Evolutionary conservation across 2,797 vertebrate species (phyloP), one percentile per base, ranked within the genome.

Genomic region (Tarsius wallacei): DNA sequence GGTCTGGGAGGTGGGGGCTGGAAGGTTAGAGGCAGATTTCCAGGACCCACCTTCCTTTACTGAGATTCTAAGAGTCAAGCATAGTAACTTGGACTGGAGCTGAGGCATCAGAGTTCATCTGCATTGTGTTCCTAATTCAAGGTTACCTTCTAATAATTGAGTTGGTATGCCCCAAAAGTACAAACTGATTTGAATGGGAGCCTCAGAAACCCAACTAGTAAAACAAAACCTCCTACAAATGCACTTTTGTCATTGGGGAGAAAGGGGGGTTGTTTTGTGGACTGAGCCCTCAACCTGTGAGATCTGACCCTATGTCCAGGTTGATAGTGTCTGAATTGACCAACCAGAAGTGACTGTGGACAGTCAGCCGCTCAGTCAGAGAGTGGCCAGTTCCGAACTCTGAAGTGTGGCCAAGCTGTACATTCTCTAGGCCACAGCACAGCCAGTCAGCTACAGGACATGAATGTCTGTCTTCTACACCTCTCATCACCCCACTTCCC

Each of bases 131-230:
- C 90, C 90, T 83, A 94, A 86, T 76, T 77, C 49, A 64, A 85
- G 49, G 14, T 78, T 87, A 93, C 36, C 14, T 80, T 83, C 76
- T 74, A 94, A 87, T 74, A 80, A 83, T 26, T 84, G 55, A 94
- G 28, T 66, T 33, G 4, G 2, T 21, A 80, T 19, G 13, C 59
- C 93, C 4, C 73, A 83, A 94, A 88, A 66, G 51, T 61, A 0
- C 26, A 89, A 63, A 77, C 0, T 51, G 15, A 80, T 83, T 83
- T 93, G 59, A 93, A 57, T 10, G 42, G 26, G 55, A 87, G 31
- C 47, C 33, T 87, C 53, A 83, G 73, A 95, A 96, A 92, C n/a
- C n/a, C 36, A 90, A 84, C 26, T 21, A 87, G 51, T 63, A 82
- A 80, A 83, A 88, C 33, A 55, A 89, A 42, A 82, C 24, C 71